A percentile compares a stretch with the other conserved stretches of the same genome.
Evolutionary conservation across 2,888 invertebrate genomes (phyloP).

Genomic region (Pseudococcus longispinus): DNA sequence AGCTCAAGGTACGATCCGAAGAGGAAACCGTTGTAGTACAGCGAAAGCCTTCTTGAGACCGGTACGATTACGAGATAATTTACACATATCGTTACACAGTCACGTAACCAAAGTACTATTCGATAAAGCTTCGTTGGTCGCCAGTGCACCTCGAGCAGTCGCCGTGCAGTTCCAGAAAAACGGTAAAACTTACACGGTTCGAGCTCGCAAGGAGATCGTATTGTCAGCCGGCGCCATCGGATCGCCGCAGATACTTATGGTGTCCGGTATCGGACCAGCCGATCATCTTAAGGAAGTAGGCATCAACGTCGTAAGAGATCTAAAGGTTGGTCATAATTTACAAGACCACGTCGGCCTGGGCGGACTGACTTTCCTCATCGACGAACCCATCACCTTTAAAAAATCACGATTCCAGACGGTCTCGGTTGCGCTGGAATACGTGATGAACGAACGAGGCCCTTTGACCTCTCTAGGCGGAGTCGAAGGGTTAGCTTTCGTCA

Average conservation of each 20-base stretch:
- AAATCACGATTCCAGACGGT: slow-evolving; percentile 79
- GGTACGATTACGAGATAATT: slow-evolving; percentile 76
- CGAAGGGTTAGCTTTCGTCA: slow-evolving; percentile 86
- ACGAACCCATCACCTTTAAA: slow-evolving; percentile 80
- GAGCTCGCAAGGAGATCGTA: slow-evolving; percentile 81
- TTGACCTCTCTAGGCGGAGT: slow-evolving; percentile 82
- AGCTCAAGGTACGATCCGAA: slow-evolving; percentile 82
- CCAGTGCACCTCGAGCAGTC: slow-evolving; percentile 67
- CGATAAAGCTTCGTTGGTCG: slow-evolving; percentile 59
- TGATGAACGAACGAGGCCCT: slow-evolving; percentile 80
- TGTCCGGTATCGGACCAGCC: slow-evolving; percentile 85
- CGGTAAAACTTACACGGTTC: slow-evolving; percentile 71
- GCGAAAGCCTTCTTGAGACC: slow-evolving; percentile 87
- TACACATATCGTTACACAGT: slow-evolving; percentile 80
- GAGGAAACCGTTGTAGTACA: slow-evolving; percentile 85
- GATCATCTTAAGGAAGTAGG: slow-evolving; percentile 75
- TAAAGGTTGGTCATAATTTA: slow-evolving; percentile 78
- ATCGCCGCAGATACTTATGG: slow-evolving; percentile 87
- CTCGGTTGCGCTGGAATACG: slow-evolving; percentile 80
- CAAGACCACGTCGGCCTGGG: slow-evolving; percentile 90
- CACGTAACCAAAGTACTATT: slow-evolving; percentile 72
- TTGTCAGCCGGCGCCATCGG: slow-evolving; percentile 87
- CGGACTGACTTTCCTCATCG: slow-evolving; percentile 81
- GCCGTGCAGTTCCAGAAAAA: slow-evolving; percentile 78
- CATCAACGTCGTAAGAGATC: slow-evolving; percentile 74